Evolutionary conservation across 2,113 vertebrate species (phyloP), one percentile per base, ranked within the genome.

Genomic region (Diadophis punctatus): DNA sequence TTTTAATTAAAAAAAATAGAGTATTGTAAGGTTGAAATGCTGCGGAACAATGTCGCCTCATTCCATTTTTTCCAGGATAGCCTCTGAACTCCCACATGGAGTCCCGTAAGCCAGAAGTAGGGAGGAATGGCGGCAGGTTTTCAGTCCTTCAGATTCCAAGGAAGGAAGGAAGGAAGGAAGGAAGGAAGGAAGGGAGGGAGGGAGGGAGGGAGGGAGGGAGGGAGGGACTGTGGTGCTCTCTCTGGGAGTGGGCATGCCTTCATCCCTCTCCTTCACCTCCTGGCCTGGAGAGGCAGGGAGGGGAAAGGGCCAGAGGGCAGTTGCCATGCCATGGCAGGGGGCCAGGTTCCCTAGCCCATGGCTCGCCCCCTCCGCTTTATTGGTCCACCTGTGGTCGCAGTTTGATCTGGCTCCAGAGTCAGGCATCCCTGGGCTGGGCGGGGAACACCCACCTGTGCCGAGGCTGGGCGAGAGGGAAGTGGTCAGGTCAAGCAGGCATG

Each of bases 71-170:
- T 0, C 63, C 63, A 74, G n/a, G n/a, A 74, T 2, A 43, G n/a
- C 30, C n/a, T 74, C 63, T 34, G 63, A n/a, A 34, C 30, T 34
- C 30, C 63, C 30, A 7, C 63, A 74, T 34, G 5, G 63, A 34
- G 12, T 7, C 63, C 27, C 12, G 0, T 74, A 34, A 74, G 11
- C 12, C 63, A n/a, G 12, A 16, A n/a, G 27, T 14, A n/a, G 60
- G 60, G 30, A 85, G 86, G 30, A 68, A n/a, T 12, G 63, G 63
- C 5, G 12, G n/a, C 4, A 95, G 88, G 30, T 1, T 86, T 90
- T 95, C 90, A 88, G 93, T 52, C 92, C n/a, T 74, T n/a, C 63
- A 34, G 30, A 74, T 18, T 74, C 30, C 12, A 48, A 48, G 84
- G 23, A 86, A 48, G 43, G 53, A 18, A 34, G 39, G 20, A 27